Evolutionary conservation across 2,113 vertebrate species (phyloP).

Genomic region (Mirza zaza): DNA sequence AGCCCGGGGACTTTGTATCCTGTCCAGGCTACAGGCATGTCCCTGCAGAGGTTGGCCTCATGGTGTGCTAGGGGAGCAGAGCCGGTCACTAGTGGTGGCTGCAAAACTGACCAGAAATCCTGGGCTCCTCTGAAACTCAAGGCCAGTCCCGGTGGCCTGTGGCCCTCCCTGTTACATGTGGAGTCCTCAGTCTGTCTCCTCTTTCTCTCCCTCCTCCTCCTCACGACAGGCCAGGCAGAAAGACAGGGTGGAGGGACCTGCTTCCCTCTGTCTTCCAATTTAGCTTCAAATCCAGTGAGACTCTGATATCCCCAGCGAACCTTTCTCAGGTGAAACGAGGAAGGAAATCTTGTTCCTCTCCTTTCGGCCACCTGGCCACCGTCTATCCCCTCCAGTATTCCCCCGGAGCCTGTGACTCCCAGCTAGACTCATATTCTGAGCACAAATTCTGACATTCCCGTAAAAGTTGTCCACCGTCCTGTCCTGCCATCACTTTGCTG

Average conservation of each 20-base stretch:
- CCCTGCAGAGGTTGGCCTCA: accelerated
- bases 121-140: too few relatives aligned
- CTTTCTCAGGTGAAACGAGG: not conserved
- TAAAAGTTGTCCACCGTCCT: not conserved
- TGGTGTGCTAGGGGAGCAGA: not conserved
- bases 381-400: not conserved
- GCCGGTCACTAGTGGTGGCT: not conserved
- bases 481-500: not conserved
- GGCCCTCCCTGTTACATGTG: not conserved
- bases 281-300: not conserved
- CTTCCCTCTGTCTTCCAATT: not conserved
- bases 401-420: accelerated
- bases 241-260: too few relatives aligned
- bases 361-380: not conserved
- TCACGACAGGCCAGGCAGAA: not conserved
- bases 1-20: not conserved
- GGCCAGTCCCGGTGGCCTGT: not conserved
- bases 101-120: not conserved
- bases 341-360: not conserved
- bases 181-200: not conserved
- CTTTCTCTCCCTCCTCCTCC: not conserved
- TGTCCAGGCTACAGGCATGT: not conserved
- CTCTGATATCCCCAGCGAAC: not conserved
- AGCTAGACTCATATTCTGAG: not conserved
- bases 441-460: not conserved